These are phyloP conservation scores for Galaxea fascicularis DNA, from an alignment of 92 coral and sea anemone species.

Conservation along the genomic window DNA sequence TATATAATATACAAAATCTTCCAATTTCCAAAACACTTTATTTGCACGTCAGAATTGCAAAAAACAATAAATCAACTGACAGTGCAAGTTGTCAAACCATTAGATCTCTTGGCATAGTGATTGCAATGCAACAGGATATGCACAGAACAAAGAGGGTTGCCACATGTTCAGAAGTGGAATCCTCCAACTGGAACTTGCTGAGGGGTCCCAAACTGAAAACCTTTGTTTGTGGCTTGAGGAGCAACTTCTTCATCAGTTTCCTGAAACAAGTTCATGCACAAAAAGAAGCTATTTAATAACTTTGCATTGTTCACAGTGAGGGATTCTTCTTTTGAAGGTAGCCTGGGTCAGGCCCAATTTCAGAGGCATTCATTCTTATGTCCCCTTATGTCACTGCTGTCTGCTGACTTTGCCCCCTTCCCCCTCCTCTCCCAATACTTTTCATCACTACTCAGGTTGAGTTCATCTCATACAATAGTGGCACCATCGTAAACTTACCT, in stretches of 20 bases:
- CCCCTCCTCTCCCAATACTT: too few relatives aligned
- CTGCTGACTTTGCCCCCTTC: too few relatives aligned
- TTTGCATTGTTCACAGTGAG: too few relatives aligned
- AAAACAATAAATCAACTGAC: slow-evolving; percentile 20
- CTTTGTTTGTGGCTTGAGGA: slow-evolving; percentile 70
- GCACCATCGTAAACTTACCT: slow-evolving; percentile 19
- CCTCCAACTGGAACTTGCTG: slow-evolving; percentile 70
- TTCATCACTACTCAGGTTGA: too few relatives aligned
- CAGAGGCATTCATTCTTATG: too few relatives aligned
- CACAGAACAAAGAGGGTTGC: background rate
- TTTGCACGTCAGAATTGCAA: slow-evolving; percentile 8
- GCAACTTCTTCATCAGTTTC: slow-evolving; percentile 64
- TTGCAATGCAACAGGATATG: background rate
- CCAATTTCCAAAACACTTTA: background rate
- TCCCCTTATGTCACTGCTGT: too few relatives aligned
- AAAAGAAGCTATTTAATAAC: too few relatives aligned
- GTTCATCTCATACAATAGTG: background rate
- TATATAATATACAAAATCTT: background rate
- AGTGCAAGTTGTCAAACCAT: background rate
- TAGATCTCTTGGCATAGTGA: background rate
- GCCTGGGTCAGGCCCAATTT: too few relatives aligned
- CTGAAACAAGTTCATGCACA: background rate
- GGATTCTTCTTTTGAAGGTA: too few relatives aligned
- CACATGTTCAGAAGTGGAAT: slow-evolving; percentile 59
- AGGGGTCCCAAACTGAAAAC: slow-evolving; percentile 76